phyloP scores from a whole-genome alignment of 2,888 invertebrate species.

The Torymus tubicola region DNA sequence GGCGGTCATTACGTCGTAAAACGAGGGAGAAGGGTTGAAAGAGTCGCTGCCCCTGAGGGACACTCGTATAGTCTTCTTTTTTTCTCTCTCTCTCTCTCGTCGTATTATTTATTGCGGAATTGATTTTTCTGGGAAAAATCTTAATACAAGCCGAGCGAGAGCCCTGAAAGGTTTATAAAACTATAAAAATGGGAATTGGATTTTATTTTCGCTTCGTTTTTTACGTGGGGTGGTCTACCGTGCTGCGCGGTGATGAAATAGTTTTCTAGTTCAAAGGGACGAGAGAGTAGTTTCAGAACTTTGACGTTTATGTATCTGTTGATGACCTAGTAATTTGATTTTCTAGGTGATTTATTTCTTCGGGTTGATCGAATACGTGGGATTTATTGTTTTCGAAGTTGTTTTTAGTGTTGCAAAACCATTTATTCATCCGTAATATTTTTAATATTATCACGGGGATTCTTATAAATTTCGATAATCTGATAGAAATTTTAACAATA shows the following conservation, averaged over 20 bases:
- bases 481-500: no score
- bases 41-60: slow-evolving; percentile 7
- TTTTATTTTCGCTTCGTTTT: slow-evolving; percentile 16
- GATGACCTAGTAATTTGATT: no score
- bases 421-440: no score
- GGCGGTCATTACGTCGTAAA: slow-evolving; percentile 55
- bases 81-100: slow-evolving; percentile 13
- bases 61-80: neutral
- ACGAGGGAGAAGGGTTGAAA: slow-evolving; percentile 55
- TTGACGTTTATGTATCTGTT: slow-evolving; percentile 2
- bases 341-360: no score
- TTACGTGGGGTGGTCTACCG: neutral
- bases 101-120: slow-evolving; percentile 45
- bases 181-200: slow-evolving; percentile 27
- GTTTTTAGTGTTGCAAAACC: no score
- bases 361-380: no score
- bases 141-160: neutral
- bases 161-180: slow-evolving; percentile 26
- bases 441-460: no score
- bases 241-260: neutral
- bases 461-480: no score
- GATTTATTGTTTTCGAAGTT: no score
- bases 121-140: slow-evolving; percentile 54
- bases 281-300: neutral
- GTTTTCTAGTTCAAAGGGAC: slow-evolving; percentile 16